Base-by-base conservation (phyloP, 2,888 invertebrate species). In the Ornithoptera priamus region DNA sequence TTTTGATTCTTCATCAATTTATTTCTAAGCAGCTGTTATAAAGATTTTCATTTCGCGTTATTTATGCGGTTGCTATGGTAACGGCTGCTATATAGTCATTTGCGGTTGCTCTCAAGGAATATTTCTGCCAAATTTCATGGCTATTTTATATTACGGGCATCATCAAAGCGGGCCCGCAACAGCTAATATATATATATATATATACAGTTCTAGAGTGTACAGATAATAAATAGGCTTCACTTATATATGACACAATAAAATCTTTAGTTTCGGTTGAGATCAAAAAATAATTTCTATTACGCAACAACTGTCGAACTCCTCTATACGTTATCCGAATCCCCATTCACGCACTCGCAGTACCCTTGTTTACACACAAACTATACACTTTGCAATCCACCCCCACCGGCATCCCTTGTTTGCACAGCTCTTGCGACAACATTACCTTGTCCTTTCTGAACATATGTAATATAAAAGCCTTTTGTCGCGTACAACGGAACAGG, bases 291-390 rank as follows among this genome's bases (percentile, higher is more conserved):
- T 7, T 6, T 53, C 18, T 12, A n/a, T 1, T n/a, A 53, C 18
- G 18, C 6, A 53, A 18, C 50, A 50, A 4, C 15, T n/a, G 53
- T n/a, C 53, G 18, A 53, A 18, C n/a, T 53, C n/a, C 15, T 36
- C 15, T 18, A 24, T 20, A 39, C 46, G 62, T 57, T 61, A 62
- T 67, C 62, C 62, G 57, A 62, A 67, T 62, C 17, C 42, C 53
- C 67, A 67, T 62, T 62, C 57, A 57, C 62, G 66, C 30, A 5
- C 61, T 53, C 24, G 42, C 62, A 36, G 42, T 1, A 67, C 66
- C 61, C 66, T 67, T 57, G 62, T 67, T 67, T 62, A 57, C 67
- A 57, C 53, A 57, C 53, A 62, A 39, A 56, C 67, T 67, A 62
- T 62, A 22, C 61, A 36, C 56, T 67, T 56, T 56, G 42, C 42